Conservation (phyloP, 2,113 vertebrate species). For the Xiphorhynchus elegans region DNA sequence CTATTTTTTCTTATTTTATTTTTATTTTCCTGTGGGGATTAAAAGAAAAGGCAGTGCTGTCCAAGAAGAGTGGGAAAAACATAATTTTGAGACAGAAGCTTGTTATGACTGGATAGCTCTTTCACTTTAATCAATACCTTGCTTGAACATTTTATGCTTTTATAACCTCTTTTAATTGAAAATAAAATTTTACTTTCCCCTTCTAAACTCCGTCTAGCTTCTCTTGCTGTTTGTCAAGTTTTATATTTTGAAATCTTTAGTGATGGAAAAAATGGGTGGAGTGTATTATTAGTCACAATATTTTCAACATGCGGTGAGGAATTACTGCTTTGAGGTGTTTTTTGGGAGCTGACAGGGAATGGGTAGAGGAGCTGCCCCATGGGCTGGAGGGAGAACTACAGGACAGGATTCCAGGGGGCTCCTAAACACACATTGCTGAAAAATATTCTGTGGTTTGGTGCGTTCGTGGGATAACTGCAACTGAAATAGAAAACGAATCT, state of each 20-base stretch:
- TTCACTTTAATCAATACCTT: neutral
- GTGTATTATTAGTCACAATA: conserved; percentile 19
- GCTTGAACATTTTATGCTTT: neutral
- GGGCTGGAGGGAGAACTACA: neutral
- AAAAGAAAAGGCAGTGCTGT: neutral
- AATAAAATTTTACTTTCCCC: neutral
- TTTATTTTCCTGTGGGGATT: neutral
- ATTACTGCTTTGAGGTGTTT: neutral
- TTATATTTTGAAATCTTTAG: conserved; percentile 5
- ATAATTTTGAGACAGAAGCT: neutral
- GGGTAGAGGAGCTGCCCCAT: neutral
- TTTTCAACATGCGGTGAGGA: conserved; percentile 19
- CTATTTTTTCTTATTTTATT: neutral
- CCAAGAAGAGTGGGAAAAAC: neutral
- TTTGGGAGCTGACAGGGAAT: neutral
- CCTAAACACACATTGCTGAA: neutral
- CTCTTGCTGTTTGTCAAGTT: neutral
- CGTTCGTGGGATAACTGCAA: neutral
- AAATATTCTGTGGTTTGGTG: neutral
- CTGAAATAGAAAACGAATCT: neutral
- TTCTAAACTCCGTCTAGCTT: neutral
- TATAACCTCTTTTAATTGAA: neutral
- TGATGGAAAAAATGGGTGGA: conserved; percentile 15
- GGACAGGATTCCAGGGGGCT: neutral
- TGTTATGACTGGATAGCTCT: neutral